Evolutionary conservation across 2,888 invertebrate species (phyloP).

Genomic region (Cantharis lateralis): DNA sequence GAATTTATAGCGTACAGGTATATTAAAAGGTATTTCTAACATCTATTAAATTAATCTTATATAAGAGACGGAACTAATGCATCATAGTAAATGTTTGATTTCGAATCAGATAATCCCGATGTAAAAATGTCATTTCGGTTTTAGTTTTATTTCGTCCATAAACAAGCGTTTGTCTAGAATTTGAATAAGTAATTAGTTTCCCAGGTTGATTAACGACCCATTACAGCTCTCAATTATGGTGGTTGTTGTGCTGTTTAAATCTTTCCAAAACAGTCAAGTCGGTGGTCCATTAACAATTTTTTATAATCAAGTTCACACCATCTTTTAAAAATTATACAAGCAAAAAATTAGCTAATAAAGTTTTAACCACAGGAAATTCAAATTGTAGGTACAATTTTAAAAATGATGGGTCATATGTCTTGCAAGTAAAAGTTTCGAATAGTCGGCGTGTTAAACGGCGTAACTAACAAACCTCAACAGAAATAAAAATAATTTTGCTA

Average conservation of each 20-base stretch:
- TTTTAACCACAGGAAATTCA: not conserved
- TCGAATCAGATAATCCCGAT: slow-evolving; percentile 8
- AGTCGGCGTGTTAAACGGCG: slow-evolving; percentile 38
- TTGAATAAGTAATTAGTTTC: slow-evolving; percentile 8
- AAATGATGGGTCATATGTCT: not conserved
- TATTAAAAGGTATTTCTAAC: not conserved
- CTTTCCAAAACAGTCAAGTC: not conserved
- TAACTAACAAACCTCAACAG: slow-evolving; percentile 45
- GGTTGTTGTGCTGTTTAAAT: not conserved
- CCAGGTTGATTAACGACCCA: slow-evolving; percentile 6
- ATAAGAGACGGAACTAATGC: not conserved
- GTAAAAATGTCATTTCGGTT: slow-evolving; percentile 10
- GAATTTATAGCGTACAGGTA: not conserved
- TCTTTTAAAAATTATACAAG: not conserved
- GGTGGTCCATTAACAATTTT: not conserved
- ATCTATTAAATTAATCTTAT: not conserved
- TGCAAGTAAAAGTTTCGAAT: slow-evolving; percentile 15
- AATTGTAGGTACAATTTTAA: not conserved
- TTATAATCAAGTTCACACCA: not conserved
- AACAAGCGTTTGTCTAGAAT: slow-evolving; percentile 7
- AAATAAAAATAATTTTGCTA: slow-evolving; percentile 50
- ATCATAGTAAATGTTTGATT: not conserved
- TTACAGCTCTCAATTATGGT: not conserved
- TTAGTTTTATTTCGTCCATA: slow-evolving; percentile 11
- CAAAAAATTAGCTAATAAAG: not conserved